Evolutionary conservation across 1,140 invertebrate genomes (phyloP), one percentile per base, ranked within the genome.

Genomic region (Scaptodrosophila lebanonensis): DNA sequence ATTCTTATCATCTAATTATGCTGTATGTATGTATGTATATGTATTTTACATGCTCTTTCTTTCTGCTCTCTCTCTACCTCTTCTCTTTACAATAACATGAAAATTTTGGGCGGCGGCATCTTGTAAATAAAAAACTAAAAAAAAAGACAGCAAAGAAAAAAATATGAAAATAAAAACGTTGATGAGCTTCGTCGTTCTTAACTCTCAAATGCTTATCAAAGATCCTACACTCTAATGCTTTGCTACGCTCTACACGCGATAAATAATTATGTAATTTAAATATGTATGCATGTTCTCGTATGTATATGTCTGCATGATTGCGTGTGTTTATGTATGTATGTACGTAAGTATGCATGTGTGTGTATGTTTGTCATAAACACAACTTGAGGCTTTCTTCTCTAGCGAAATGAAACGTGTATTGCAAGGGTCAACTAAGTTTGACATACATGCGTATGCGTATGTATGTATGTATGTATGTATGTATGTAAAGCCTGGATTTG

Each of bases 21-120:
- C 27, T 52, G 8, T 33, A 12, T 48, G 35, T 47, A 11, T 47
- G 20, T 8, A 8, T 38, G 18, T 56, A 32, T 22, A 40, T 35
- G 11, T 42, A 35, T 32, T 20, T 42, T 57, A 63, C 13, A 13
- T 48, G 35, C 39, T n/a, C 3, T 18, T 7, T 8, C 4, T 12
- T 20, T 2, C 20, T 20, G 1, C 15, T 33, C 27, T 44, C 3
- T 18, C 59, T 42, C 38, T 52, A 38, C 48, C 45, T 13, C 22
- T 47, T 16, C 22, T 22, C 48, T 16, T 36, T 40, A 63, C 30
- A 0, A 45, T 63, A n/a, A n/a, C n/a, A n/a, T n/a, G n/a, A n/a
- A n/a, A n/a, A n/a, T 65, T 38, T 65, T 65, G 62, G 62, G 62
- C 62, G 62, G 62, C 62, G 62, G 62, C 62, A 65, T 56, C 43